Evolutionary conservation across 2,888 invertebrate genomes (phyloP).

Genomic region (Agonum fuliginosum): DNA sequence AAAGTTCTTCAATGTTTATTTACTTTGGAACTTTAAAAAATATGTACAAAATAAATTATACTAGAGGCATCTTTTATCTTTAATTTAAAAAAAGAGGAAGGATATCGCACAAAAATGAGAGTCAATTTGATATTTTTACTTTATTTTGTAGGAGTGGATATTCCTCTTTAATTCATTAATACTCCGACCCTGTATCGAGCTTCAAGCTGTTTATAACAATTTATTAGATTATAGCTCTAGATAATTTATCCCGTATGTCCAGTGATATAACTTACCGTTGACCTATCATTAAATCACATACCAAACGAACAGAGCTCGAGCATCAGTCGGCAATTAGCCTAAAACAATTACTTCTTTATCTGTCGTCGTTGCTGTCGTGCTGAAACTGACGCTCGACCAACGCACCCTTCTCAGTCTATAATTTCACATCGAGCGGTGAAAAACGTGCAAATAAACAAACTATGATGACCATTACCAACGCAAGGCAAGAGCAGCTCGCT

Average conservation of each 20-base stretch:
- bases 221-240: neutral
- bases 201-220: constrained; percentile 9
- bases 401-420: neutral
- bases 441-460: constrained; percentile 30
- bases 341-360: constrained; percentile 24
- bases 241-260: constrained; percentile 22
- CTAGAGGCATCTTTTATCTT: too few relatives aligned
- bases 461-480: constrained; percentile 21
- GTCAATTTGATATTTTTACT: neutral
- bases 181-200: neutral
- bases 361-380: neutral
- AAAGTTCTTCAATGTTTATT: too few relatives aligned
- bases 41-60: too few relatives aligned
- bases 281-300: constrained; percentile 51
- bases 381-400: neutral
- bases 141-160: neutral
- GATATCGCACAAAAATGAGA: too few relatives aligned
- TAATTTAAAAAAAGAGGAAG: too few relatives aligned
- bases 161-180: neutral
- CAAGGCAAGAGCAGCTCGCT: too few relatives aligned
- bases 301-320: constrained; percentile 24
- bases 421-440: constrained; percentile 18
- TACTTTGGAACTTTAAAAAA: too few relatives aligned
- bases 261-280: constrained; percentile 23
- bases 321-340: constrained; percentile 5